Conservation (phyloP, 2,888 invertebrate species). For the Melieria omissa region DNA sequence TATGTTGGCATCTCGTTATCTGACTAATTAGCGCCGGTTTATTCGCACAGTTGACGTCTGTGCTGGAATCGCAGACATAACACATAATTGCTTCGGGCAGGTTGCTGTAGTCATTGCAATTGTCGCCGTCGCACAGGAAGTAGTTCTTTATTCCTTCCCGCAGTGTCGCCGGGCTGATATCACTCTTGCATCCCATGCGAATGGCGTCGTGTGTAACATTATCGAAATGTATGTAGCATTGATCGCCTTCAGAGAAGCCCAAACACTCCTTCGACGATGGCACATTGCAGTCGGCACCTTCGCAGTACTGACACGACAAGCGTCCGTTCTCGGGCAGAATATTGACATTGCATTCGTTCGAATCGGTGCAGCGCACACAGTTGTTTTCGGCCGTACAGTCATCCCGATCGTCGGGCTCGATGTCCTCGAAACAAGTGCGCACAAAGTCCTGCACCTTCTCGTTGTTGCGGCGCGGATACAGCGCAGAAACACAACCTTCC, state of each 20-base stretch:
- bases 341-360: conserved; percentile 43
- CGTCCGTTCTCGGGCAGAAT: conserved; percentile 42
- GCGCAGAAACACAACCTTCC: conserved; percentile 47
- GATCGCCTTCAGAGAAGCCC: conserved; percentile 43
- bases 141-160: conserved; percentile 41
- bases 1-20: conserved; percentile 36
- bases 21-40: conserved; percentile 21
- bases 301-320: conserved; percentile 45
- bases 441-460: conserved; percentile 42
- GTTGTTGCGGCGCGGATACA: conserved; percentile 44
- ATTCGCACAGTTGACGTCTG: conserved; percentile 44
- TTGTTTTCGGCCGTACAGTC: conserved; percentile 40
- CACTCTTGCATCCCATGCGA: conserved; percentile 49
- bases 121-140: conserved; percentile 47
- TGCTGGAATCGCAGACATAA: conserved; percentile 46
- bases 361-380: conserved; percentile 42
- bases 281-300: conserved; percentile 42
- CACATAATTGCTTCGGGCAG: conserved; percentile 45
- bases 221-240: conserved; percentile 51
- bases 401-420: conserved; percentile 45
- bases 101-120: conserved; percentile 47
- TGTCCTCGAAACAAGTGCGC: conserved; percentile 49
- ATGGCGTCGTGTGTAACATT: conserved; percentile 40
- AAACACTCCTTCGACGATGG: conserved; percentile 38
- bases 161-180: conserved; percentile 32